Percentiles rank a stretch among this genome's conserved stretches.
phyloP scores from a whole-genome alignment of 1,140 invertebrate species.

The Drusus annulatus region DNA sequence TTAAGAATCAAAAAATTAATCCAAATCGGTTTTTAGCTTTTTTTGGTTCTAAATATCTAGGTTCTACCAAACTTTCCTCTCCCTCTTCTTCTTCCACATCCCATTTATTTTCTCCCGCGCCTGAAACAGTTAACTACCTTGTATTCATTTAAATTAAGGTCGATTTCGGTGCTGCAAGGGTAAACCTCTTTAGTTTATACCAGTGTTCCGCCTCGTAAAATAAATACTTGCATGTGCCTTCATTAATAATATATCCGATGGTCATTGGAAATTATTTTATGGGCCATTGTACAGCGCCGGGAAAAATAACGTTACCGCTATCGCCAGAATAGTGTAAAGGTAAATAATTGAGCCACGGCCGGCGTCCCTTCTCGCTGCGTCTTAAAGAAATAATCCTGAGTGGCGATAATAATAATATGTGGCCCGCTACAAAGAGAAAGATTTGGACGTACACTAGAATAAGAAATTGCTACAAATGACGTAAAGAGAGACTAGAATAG shows the following conservation, averaged over 20 bases:
- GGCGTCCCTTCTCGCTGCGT: constrained; percentile 39
- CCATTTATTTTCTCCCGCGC: too few relatives aligned
- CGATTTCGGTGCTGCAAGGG: too few relatives aligned
- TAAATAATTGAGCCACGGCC: constrained; percentile 50
- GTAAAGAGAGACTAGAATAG: too few relatives aligned
- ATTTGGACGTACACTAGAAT: constrained; percentile 2
- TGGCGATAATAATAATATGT: constrained; percentile 52
- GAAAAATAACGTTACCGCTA: constrained; percentile 43
- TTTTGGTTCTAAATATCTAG: too few relatives aligned
- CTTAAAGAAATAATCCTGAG: constrained; percentile 58
- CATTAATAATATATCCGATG: constrained; percentile 37
- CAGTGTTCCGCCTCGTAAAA: too few relatives aligned
- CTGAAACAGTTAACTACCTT: too few relatives aligned
- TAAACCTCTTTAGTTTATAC: too few relatives aligned
- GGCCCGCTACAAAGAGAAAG: background rate
- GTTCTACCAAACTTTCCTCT: too few relatives aligned
- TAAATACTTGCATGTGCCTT: constrained; percentile 15
- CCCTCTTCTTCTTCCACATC: too few relatives aligned
- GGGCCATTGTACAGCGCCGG: constrained; percentile 14
- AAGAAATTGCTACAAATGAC: constrained; percentile 22
- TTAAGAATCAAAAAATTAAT: too few relatives aligned
- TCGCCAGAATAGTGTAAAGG: background rate
- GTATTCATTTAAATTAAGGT: too few relatives aligned
- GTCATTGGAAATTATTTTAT: constrained; percentile 43
- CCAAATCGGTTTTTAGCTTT: too few relatives aligned